Evolutionary conservation across 2,113 vertebrate species (phyloP).

Genomic region (Ondatra zibethicus): DNA sequence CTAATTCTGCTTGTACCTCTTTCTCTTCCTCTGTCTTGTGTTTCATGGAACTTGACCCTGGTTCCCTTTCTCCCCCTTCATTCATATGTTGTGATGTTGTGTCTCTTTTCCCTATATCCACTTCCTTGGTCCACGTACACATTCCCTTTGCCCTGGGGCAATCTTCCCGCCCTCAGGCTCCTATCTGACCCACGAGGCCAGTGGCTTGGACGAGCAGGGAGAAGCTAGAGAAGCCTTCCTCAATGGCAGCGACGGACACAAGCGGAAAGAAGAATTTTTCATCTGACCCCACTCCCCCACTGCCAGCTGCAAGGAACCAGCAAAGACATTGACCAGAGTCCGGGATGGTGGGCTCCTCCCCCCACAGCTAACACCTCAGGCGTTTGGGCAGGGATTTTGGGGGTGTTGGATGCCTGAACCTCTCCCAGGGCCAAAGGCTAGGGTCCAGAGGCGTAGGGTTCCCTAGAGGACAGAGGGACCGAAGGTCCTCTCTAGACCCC

Average conservation of each 20-base stretch:
- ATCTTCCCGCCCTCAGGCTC: slow-evolving; percentile 87
- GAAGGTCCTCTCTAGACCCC: slow-evolving; percentile 57
- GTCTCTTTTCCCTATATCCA: neutral
- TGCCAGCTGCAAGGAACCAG: slow-evolving; percentile 74
- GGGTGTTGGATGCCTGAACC: slow-evolving; percentile 60
- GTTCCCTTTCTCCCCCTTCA: neutral
- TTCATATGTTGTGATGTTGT: slow-evolving; percentile 61
- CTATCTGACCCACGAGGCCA: slow-evolving; percentile 96
- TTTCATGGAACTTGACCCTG: slow-evolving; percentile 14
- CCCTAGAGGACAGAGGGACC: slow-evolving; percentile 32
- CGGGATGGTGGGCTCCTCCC: slow-evolving; percentile 73
- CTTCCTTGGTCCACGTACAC: slow-evolving; percentile 25
- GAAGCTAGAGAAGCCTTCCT: slow-evolving; percentile 96
- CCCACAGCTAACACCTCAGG: slow-evolving; percentile 80
- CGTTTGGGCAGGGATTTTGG: slow-evolving; percentile 74
- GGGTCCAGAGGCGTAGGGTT: slow-evolving; percentile 64
- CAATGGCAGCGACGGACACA: slow-evolving; percentile 93
- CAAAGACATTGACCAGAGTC: slow-evolving; percentile 79
- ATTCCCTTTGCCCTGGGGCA: slow-evolving; percentile 38
- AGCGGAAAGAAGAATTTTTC: slow-evolving; percentile 97
- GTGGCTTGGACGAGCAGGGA: slow-evolving; percentile 95
- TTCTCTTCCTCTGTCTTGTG: slow-evolving; percentile 43
- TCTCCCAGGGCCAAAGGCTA: slow-evolving; percentile 64
- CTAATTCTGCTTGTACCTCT: slow-evolving; percentile 61
- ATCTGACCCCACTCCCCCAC: slow-evolving; percentile 87